phyloP scores from a whole-genome alignment of 2,797 vertebrate genomes.

The Mormyrus proboscirostris region DNA sequence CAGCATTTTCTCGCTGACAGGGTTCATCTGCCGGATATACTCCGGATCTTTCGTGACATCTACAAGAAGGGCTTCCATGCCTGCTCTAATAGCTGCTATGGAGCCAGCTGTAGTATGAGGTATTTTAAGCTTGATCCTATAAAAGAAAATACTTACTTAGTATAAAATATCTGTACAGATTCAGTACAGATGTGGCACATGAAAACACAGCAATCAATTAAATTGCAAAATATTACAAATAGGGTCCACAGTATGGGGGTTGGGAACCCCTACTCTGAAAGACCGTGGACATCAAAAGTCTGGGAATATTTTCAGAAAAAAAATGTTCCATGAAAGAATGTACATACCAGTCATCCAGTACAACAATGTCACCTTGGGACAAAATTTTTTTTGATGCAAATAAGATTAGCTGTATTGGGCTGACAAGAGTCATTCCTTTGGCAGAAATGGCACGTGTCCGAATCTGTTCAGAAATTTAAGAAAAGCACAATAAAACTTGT shows the following conservation, averaged over 20 bases:
- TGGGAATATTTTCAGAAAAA: too few relatives aligned
- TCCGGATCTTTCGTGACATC: conserved; percentile 81
- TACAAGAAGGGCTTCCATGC: conserved; percentile 82
- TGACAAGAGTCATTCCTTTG: conserved; percentile 93
- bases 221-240: neutral
- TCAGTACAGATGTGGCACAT: neutral
- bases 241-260: neutral
- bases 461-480: conserved; percentile 50
- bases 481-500: neutral
- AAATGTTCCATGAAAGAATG: neutral
- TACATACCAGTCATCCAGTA: conserved; percentile 76
- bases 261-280: neutral
- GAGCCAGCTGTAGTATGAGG: conserved; percentile 67
- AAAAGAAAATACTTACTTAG: neutral
- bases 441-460: conserved; percentile 80
- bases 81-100: conserved; percentile 70
- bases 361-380: conserved; percentile 73
- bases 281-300: neutral
- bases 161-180: neutral
- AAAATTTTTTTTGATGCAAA: conserved; percentile 85
- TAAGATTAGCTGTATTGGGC: conserved; percentile 83
- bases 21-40: conserved; percentile 71
- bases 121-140: conserved; percentile 81
- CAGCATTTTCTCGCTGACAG: conserved; percentile 66
- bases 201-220: neutral